A percentile compares a stretch with the other conserved stretches of the same genome.
Conservation (phyloP, 2,888 invertebrate species). For the Cephus nigrinus region DNA sequence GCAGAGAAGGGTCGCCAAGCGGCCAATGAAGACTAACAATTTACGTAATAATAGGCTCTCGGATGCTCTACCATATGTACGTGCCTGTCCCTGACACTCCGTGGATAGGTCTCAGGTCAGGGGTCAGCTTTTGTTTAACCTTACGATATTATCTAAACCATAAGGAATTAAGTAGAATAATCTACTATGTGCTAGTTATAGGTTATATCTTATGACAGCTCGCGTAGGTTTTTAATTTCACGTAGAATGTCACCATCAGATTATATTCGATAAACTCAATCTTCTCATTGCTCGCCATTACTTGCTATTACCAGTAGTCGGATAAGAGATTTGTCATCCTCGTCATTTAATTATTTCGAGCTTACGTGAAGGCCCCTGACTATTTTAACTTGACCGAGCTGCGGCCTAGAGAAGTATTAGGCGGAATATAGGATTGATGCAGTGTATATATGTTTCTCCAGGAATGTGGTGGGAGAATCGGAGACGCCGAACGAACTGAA, state of each 20-base stretch:
- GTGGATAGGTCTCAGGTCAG: background rate
- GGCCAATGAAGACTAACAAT: constrained; percentile 57
- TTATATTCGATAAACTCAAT: background rate
- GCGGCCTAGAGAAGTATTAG: background rate
- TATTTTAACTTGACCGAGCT: background rate
- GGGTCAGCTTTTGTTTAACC: background rate
- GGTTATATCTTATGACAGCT: background rate
- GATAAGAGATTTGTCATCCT: constrained; percentile 37
- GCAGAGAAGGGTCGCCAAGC: constrained; percentile 47
- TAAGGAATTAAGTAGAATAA: background rate
- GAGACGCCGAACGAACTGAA: background rate
- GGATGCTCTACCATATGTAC: background rate
- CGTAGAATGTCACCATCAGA: background rate
- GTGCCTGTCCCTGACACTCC: background rate
- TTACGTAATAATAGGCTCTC: constrained; percentile 51
- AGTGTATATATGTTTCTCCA: background rate
- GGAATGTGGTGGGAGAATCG: no score
- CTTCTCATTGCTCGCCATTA: background rate
- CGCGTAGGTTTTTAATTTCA: background rate
- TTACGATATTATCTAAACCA: background rate
- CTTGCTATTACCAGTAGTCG: background rate
- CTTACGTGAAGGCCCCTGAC: constrained; percentile 49
- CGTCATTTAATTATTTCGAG: constrained; percentile 48
- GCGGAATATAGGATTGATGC: background rate
- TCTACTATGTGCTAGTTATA: background rate